Evolutionary conservation across 2,113 vertebrate species (phyloP), one percentile per base, ranked within the genome.

Genomic region (Microcebus tavaratra): DNA sequence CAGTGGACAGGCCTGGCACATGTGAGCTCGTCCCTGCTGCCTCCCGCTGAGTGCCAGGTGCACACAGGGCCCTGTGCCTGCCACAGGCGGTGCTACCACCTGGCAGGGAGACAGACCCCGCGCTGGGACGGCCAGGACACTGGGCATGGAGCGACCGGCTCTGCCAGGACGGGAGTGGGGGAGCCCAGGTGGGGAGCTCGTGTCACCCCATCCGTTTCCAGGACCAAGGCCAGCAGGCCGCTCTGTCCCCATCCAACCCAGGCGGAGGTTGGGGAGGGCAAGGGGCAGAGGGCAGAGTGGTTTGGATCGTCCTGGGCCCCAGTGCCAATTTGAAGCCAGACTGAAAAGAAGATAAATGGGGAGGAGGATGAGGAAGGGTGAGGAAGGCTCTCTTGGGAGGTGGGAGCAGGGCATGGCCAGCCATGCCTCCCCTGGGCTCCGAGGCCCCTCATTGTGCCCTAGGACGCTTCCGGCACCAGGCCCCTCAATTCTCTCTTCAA

Each of bases 31-130:
- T 6, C 9, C 48, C 61, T 31, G 34, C 29, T 10, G 42, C 70
- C 86, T 59, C 68, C 50, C 7, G 3, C 23, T 3, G 25, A 53
- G 50, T 0, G 5, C 34, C 31, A 8, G 34, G 70, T 20, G 12
- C 8, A 17, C 6, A 11, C 5, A 23, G 39, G 59, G 27, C 42
- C 34, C 55, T 2, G 0, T 9, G 0, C 20, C 15, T 6, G 45
- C 63, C 8, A 1, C 48, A 9, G 21, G 50, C 0, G 0, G 34
- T 5, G 45, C 10, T 39, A 70, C 15, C 17, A 17, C 39, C 18
- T 70, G 72, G 23, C 0, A 6, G 34, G 6, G 0, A 42, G 70
- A 53, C 17, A 9, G 79, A 9, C 11, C 21, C 12, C 7, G n/a
- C 1, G 2, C 25, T 10, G 48, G 27, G 61, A 45, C 36, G 34